These are phyloP conservation scores for Tribolium castaneum DNA, from an alignment of 1,140 invertebrate genomes.

Conservation along the genomic window DNA sequence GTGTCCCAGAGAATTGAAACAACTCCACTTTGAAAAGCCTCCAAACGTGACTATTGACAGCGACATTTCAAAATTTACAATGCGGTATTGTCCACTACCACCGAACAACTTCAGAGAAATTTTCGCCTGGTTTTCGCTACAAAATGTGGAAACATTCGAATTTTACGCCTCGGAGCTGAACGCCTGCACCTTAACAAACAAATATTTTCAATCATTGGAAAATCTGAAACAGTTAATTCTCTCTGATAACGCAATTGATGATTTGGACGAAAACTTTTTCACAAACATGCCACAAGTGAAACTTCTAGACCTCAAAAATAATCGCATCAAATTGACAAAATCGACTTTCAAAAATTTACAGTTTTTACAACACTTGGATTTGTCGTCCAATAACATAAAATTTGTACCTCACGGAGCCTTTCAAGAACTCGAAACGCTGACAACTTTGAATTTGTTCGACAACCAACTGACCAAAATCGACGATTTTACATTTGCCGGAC, in stretches of 20 bases:
- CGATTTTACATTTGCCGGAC: background rate
- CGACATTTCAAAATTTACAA: too few species aligned
- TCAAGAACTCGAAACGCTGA: background rate
- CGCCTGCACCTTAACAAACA: background rate
- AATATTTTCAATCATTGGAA: background rate
- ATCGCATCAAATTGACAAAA: background rate
- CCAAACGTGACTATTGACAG: too few species aligned
- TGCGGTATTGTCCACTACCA: background rate
- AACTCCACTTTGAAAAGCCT: too few species aligned
- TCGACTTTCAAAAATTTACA: background rate
- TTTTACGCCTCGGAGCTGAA: background rate
- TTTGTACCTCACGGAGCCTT: background rate
- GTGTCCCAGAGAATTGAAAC: too few species aligned
- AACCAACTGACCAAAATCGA: background rate
- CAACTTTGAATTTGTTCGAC: background rate
- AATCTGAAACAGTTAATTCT: background rate
- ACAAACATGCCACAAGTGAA: background rate
- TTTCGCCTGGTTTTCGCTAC: background rate
- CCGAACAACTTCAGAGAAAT: background rate
- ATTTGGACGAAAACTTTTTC: background rate
- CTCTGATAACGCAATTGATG: background rate
- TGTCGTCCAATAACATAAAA: background rate
- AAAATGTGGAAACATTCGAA: background rate
- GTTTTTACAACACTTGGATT: background rate
- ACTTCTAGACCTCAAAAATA: background rate